Percentiles rank a stretch among this genome's conserved stretches.
Evolutionary conservation across 1,140 invertebrate species (phyloP).

Genomic region (Arion vulgaris): DNA sequence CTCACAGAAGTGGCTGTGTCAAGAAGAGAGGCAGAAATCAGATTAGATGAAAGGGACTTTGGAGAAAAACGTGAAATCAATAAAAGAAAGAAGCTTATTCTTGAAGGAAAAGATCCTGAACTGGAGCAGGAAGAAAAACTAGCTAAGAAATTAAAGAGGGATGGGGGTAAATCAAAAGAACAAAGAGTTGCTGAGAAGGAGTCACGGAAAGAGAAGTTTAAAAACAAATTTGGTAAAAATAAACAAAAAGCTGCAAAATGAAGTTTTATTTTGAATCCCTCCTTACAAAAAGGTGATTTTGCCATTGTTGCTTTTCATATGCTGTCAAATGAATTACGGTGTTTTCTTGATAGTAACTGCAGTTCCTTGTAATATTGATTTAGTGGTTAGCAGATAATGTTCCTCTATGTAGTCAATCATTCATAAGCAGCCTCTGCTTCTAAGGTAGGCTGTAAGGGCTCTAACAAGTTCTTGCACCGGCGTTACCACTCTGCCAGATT

Average conservation of each 20-base stretch:
- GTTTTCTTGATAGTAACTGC: no score
- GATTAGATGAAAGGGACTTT: conserved; percentile 91
- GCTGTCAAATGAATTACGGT: no score
- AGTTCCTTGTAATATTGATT: no score
- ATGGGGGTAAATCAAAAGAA: conserved; percentile 30
- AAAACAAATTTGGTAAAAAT: conserved; percentile 43
- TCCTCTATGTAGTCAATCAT: no score
- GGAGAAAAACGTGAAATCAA: conserved; percentile 90
- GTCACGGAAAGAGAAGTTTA: conserved; percentile 44
- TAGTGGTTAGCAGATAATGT: no score
- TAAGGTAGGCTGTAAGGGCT: no score
- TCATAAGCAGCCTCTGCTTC: no score
- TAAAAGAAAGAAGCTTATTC: conserved; percentile 88
- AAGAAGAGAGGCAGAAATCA: conserved; percentile 91
- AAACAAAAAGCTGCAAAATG: conserved; percentile 17
- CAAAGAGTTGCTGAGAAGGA: conserved; percentile 39
- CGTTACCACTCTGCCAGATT: no score
- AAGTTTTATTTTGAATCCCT: background rate
- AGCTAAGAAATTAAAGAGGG: conserved; percentile 29
- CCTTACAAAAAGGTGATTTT: background rate
- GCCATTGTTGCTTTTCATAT: no score
- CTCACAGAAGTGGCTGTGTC: conserved; percentile 92
- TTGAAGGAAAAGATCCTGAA: conserved; percentile 78
- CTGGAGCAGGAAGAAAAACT: conserved; percentile 41
- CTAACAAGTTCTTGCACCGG: no score